Base-by-base conservation (phyloP, 2,888 invertebrate species). In the Aromia moschata region DNA sequence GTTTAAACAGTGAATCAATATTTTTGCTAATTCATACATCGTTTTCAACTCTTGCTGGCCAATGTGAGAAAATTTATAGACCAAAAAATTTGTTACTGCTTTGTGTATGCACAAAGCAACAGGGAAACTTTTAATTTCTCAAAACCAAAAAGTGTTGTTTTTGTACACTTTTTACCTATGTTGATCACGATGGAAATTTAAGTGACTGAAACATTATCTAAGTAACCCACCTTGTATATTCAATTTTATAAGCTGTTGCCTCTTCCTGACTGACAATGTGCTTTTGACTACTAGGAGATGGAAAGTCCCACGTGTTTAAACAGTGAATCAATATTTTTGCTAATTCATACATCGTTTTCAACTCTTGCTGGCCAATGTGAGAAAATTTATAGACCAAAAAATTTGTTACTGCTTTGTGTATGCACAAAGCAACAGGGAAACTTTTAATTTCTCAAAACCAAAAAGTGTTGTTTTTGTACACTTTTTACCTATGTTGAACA, bases 271-370 rank as follows among this genome's bases (percentile, higher is more conserved):
- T 90, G 1, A 89, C 85, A 20, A 90, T 87, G 75, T 89, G 87
- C 76, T 87, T 89, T 65, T 92, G 86, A n/a, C 88, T 89, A 43
- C 91, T 91, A 0, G 96, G 95, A 0, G 94, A 91, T 74, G 96
- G 96, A 75, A 96, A 90, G 78, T 94, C 95, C 92, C 96, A 96
- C 75, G 94, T 94, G 77, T 96, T 96, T 63, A 97, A 84, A 77
- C 94, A 96, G 73, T 96, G 94, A 9, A 96, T 82, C 76, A 97
- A 94, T 85, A 95, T 95, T 79, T 94, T 94, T 0, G 95, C 95
- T 57, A 96, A 83, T 75, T 96, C 96, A 56, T 89, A 89, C 89
- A 92, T 92, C 0, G 87, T 89, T 75, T 88, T 87, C 80, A 88
- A 85, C 70, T 91, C 88, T 71, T 84, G 80, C 41, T 82, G 82